Conservation (phyloP, 2,888 invertebrate genomes). For the Antheraea yamamai region DNA sequence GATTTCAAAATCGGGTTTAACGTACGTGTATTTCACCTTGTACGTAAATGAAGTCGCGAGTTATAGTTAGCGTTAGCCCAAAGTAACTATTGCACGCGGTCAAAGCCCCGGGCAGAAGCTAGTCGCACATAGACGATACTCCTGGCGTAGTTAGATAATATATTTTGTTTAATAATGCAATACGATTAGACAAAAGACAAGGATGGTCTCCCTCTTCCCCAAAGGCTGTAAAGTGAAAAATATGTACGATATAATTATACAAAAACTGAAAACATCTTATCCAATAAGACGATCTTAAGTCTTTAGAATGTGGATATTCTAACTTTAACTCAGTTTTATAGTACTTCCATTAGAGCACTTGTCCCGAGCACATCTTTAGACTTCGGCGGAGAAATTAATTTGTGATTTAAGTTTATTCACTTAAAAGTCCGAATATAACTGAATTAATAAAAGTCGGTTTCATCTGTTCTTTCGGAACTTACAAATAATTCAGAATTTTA, state of each 20-base stretch:
- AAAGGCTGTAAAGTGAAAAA: too few species aligned
- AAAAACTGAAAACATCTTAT: not conserved
- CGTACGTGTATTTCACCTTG: too few species aligned
- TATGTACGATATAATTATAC: not conserved
- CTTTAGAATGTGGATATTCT: not conserved
- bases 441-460: constrained; percentile 48
- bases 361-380: constrained; percentile 28
- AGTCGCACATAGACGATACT: too few species aligned
- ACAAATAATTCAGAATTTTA: constrained; percentile 15
- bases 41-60: too few species aligned
- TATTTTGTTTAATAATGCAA: too few species aligned
- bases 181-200: too few species aligned
- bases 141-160: too few species aligned
- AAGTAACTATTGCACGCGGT: too few species aligned
- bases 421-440: constrained; percentile 43
- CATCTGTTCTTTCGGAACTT: constrained; percentile 34
- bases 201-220: too few species aligned
- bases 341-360: constrained; percentile 23
- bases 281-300: not conserved
- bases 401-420: constrained; percentile 46
- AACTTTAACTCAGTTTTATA: not conserved
- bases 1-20: too few species aligned
- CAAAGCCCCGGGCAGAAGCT: too few species aligned
- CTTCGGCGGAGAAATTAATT: constrained; percentile 38
- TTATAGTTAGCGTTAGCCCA: too few species aligned